Base-by-base conservation (phyloP, 2,113 vertebrate species). In the Macaca nemestrina region DNA sequence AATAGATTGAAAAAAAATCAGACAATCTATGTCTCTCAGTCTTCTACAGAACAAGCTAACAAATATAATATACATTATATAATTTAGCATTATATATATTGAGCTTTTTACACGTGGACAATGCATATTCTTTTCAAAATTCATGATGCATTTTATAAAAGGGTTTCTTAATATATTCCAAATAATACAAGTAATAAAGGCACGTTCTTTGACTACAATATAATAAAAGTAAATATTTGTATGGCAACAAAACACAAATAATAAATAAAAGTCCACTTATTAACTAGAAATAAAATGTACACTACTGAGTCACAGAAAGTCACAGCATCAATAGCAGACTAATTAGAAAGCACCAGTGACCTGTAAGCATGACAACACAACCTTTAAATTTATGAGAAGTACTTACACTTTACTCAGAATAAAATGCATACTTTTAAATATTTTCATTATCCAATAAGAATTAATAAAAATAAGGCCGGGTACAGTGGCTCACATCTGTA, bases 111-210 rank as follows among this genome's bases (percentile, higher is more conserved):
- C 25, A 57, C 6, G 57, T 13, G 64, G n/a, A 30, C 30, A 72
- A 45, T 79, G 64, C 61, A 45, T 18, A 81, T 85, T 80, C 32
- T 59, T 96, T 94, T 78, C 57, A 94, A 94, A 76, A 59, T 75
- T 35, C 23, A 87, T 61, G 48, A 20, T 84, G 43, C 70, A 72
- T 88, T 92, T 86, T 93, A 57, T 27, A 48, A 85, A 52, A 89
- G 79, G 8, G 64, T 67, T 80, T 59, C 32, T 88, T 93, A 72
- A n/a, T 70, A 73, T 10, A 40, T 35, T 76, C 40, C 70, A 80
- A 64, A 79, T 20, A 40, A 25, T 40, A 45, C 38, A 90, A 79
- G 30, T 57, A 87, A 32, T 43, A 50, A 88, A 88, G 11, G 12
- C 23, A 88, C 2, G 38, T 40, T 90, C 14, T 68, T 80, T 87